These are phyloP conservation scores for Synergus laeviventris DNA, from an alignment of 2,888 invertebrate genomes.

Conservation along the genomic window DNA sequence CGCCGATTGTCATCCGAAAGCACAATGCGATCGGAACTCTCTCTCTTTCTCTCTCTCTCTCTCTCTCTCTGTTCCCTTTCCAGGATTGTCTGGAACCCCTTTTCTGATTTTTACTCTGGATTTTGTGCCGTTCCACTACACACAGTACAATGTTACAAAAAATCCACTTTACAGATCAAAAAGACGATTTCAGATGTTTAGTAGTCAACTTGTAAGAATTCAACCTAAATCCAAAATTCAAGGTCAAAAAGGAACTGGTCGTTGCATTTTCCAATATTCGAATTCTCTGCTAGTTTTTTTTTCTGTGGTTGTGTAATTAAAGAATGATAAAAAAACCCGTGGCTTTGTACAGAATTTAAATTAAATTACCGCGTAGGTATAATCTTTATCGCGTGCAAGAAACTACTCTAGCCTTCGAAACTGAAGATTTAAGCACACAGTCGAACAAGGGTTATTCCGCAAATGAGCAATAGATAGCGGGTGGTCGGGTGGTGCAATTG, in stretches of 20 bases:
- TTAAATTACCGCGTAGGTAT: neutral
- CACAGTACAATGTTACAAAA: no score
- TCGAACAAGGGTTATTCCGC: neutral
- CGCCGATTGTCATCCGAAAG: slow-evolving; percentile 70
- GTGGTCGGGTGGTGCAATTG: slow-evolving; percentile 13
- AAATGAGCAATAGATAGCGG: slow-evolving; percentile 36
- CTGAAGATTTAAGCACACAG: neutral
- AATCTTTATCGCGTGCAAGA: neutral
- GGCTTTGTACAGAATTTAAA: neutral
- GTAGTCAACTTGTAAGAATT: no score
- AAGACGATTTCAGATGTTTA: no score
- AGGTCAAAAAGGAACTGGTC: no score
- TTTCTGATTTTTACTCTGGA: slow-evolving; percentile 38
- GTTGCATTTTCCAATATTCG: no score
- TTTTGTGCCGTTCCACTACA: neutral
- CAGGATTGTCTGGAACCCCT: slow-evolving; percentile 7
- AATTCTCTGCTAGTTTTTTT: no score
- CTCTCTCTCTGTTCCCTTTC: slow-evolving; percentile 50
- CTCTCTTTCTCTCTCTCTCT: slow-evolving; percentile 51
- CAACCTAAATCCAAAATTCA: no score
- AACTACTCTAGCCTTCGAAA: neutral
- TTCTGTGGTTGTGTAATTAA: neutral
- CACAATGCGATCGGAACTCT: slow-evolving; percentile 64
- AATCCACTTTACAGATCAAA: no score
- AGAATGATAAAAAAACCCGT: neutral